Conservation (phyloP, 1,140 invertebrate genomes). For the Branchinecta lynchi region DNA sequence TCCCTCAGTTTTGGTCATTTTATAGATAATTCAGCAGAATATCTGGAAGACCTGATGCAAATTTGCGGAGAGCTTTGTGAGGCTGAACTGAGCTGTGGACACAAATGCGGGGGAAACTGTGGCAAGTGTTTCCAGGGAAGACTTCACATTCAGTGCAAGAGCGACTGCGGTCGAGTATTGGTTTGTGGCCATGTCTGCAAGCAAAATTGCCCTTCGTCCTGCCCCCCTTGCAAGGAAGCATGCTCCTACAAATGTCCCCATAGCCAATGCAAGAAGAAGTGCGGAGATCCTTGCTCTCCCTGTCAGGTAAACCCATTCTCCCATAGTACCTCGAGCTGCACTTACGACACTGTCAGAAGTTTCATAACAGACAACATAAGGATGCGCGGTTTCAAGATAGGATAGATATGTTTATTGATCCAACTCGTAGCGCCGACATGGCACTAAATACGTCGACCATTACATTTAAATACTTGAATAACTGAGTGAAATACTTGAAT, state of each 20-base stretch:
- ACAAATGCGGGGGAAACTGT: constrained; percentile 43
- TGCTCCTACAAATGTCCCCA: constrained; percentile 42
- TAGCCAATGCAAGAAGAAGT: constrained; percentile 27
- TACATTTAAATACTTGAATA: no score
- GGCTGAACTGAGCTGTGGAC: constrained; percentile 36
- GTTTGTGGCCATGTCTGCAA: constrained; percentile 50
- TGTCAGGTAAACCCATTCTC: constrained; percentile 40
- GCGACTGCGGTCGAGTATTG: constrained; percentile 39
- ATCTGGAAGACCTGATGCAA: constrained; percentile 23
- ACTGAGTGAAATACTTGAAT: no score
- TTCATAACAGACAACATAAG: no score
- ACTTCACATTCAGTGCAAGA: constrained; percentile 42
- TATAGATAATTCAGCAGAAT: no score
- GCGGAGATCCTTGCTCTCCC: constrained; percentile 33
- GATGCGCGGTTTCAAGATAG: no score
- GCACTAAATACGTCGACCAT: no score
- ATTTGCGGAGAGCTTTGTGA: constrained; percentile 36
- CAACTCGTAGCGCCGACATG: no score
- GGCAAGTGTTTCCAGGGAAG: constrained; percentile 41
- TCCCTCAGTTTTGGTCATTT: no score
- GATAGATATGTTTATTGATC: no score
- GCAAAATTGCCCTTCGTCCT: constrained; percentile 40
- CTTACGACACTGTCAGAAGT: no score
- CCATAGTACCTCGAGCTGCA: no score
- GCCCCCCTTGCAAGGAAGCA: constrained; percentile 41